Conservation (phyloP, 2,113 vertebrate genomes). For the Actenoides lindsayi region DNA sequence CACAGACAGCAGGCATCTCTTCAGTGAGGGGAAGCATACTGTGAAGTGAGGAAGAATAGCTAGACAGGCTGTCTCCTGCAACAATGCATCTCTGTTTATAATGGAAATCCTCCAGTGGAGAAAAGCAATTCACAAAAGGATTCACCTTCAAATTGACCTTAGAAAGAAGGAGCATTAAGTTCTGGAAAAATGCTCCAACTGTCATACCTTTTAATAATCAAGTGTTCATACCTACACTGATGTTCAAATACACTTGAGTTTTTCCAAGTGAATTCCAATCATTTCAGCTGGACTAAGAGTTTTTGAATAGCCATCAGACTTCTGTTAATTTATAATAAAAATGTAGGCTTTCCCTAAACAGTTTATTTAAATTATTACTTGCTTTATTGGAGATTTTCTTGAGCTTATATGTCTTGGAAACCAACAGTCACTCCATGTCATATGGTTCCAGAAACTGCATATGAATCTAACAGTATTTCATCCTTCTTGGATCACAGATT, state of each 20-base stretch:
- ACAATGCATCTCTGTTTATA: neutral
- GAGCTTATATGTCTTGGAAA: neutral
- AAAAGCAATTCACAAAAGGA: neutral
- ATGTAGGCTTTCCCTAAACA: neutral
- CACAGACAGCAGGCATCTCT: neutral
- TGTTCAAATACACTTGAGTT: neutral
- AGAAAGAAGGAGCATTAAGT: neutral
- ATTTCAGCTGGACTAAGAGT: neutral
- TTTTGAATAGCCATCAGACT: neutral
- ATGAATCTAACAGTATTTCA: neutral
- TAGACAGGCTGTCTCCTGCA: neutral
- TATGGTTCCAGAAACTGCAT: neutral
- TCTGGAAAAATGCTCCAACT: neutral
- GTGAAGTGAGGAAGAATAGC: neutral
- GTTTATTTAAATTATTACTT: neutral
- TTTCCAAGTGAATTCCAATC: neutral
- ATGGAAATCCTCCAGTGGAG: neutral
- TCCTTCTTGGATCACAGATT: neutral
- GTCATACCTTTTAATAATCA: neutral
- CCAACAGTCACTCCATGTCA: neutral
- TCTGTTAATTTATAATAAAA: neutral
- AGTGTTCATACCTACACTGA: neutral
- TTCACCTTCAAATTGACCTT: slow-evolving; percentile 13
- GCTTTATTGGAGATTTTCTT: neutral
- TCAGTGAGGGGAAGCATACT: neutral